A percentile compares a stretch with the other conserved stretches of the same genome.
Conservation (phyloP, 2,113 vertebrate species). For the Damaliscus lunatus region DNA sequence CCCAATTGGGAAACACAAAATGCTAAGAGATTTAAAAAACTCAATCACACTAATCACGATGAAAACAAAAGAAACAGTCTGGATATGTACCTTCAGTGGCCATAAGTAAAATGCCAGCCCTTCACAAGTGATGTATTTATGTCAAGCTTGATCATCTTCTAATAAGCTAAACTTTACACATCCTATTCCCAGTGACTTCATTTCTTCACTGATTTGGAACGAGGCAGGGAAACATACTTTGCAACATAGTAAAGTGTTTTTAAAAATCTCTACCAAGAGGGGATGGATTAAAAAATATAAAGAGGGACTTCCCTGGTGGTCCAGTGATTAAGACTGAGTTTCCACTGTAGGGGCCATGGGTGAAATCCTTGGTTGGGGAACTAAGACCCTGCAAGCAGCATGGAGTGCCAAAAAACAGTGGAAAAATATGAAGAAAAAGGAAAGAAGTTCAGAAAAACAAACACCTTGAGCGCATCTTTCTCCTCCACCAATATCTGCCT, state of each 20-base stretch:
- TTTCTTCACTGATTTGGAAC: background rate
- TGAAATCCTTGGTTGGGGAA: background rate
- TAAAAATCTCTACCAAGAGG: background rate
- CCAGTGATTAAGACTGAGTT: background rate
- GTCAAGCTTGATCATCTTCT: background rate
- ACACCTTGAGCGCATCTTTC: background rate
- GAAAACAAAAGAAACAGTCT: background rate
- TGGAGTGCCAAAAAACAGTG: background rate
- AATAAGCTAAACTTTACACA: conserved; percentile 8
- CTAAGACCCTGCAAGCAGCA: background rate
- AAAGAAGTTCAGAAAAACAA: background rate
- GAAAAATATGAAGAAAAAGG: background rate
- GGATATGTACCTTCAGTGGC: background rate
- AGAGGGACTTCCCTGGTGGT: background rate
- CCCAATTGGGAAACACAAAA: background rate
- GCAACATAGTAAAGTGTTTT: background rate
- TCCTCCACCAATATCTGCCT: background rate
- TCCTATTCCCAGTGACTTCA: background rate
- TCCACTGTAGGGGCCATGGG: background rate
- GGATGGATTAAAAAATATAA: background rate
- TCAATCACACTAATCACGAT: background rate
- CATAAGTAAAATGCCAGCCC: background rate
- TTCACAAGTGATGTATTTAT: background rate
- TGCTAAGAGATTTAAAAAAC: background rate
- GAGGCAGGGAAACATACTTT: background rate